phyloP scores from a whole-genome alignment of 2,888 invertebrate genomes.

The Coleophora flavipennella region DNA sequence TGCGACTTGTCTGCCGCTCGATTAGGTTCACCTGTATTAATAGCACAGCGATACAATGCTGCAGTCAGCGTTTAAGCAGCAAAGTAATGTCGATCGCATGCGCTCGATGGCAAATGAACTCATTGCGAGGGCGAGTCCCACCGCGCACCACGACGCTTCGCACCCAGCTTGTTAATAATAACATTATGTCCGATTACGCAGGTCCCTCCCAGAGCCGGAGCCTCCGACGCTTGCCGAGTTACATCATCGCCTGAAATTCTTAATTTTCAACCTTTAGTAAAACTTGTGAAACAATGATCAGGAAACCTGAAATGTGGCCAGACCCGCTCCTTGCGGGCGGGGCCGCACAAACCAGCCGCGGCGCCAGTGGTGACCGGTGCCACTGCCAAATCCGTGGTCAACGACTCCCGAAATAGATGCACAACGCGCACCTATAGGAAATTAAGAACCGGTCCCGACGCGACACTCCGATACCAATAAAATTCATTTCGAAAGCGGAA shows the following conservation, averaged over 20 bases:
- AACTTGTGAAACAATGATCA: no score
- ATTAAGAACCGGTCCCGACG: constrained; percentile 58
- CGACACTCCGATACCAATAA: constrained; percentile 49
- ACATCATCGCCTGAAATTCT: constrained; percentile 19
- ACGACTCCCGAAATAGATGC: constrained; percentile 71
- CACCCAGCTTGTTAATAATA: constrained; percentile 50
- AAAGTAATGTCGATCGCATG: constrained; percentile 28
- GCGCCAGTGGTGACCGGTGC: no score
- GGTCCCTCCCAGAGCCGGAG: constrained; percentile 37
- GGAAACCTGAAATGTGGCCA: no score
- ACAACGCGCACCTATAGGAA: constrained; percentile 54
- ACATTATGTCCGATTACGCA: constrained; percentile 41
- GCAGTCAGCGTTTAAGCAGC: background rate
- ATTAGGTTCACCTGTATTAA: background rate
- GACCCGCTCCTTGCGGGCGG: no score
- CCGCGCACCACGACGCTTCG: constrained; percentile 24
- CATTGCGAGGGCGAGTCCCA: constrained; percentile 38
- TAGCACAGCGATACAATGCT: background rate
- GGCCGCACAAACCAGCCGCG: no score
- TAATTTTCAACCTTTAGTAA: no score
- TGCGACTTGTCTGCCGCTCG: background rate
- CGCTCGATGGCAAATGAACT: constrained; percentile 36
- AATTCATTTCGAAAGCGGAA: constrained; percentile 65
- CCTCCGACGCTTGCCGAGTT: background rate
- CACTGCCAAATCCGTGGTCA: constrained; percentile 62